Evolutionary conservation across 1,140 invertebrate species (phyloP).

Genomic region (Dinothrombium tinctorium): DNA sequence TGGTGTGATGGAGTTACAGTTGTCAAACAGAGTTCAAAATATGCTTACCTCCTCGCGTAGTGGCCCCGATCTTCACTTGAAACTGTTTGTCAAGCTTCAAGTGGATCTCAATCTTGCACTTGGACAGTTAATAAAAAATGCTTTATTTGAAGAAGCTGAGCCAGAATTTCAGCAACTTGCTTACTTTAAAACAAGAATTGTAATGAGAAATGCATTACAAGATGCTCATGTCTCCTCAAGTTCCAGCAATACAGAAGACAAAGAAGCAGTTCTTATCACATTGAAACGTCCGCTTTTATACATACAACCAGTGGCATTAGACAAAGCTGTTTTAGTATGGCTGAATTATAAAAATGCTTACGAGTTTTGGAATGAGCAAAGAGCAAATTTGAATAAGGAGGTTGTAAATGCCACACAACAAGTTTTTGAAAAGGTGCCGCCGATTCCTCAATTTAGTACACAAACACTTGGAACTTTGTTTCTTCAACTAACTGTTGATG

Average conservation of each 20-base stretch:
- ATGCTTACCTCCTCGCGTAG: conserved; percentile 28
- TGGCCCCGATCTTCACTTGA: conserved; percentile 21
- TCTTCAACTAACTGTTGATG: conserved; percentile 77
- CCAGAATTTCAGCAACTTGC: conserved; percentile 89
- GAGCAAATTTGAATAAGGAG: conserved; percentile 50
- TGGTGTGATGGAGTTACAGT: conserved; percentile 60
- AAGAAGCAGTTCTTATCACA: conserved; percentile 78
- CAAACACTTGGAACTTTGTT: conserved; percentile 60
- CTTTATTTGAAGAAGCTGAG: conserved; percentile 85
- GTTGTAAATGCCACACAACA: conserved; percentile 49
- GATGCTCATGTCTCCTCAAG: conserved; percentile 48
- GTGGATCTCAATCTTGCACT: conserved; percentile 82
- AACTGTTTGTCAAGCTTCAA: conserved; percentile 76
- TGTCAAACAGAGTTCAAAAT: conserved; percentile 81
- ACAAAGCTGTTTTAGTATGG: conserved; percentile 90
- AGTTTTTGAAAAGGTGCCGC: conserved; percentile 37
- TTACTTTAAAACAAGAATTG: conserved; percentile 84
- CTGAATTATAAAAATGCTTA: conserved; percentile 96
- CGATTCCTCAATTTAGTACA: conserved; percentile 15
- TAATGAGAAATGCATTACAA: conserved; percentile 27
- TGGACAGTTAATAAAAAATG: conserved; percentile 69
- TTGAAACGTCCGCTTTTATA: conserved; percentile 74
- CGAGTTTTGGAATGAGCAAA: conserved; percentile 93
- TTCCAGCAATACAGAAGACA: conserved; percentile 34
- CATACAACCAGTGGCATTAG: conserved; percentile 80